Evolutionary conservation across 2,113 vertebrate species (phyloP), one percentile per base, ranked within the genome.

Genomic region (Eclectus roratus): DNA sequence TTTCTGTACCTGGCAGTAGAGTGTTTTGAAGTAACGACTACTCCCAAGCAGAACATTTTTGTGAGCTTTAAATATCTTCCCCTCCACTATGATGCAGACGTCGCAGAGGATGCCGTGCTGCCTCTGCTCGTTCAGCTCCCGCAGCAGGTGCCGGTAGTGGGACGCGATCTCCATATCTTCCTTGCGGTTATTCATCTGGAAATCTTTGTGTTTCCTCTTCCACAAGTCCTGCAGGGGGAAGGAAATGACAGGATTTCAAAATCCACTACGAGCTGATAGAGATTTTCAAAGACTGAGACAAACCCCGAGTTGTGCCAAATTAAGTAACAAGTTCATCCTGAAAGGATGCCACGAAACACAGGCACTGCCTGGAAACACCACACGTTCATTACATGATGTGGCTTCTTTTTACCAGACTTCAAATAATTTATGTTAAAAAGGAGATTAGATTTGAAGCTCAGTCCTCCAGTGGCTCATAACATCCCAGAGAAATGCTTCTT

Each of bases 151-250:
- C 76, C 99, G 98, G 97, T 99, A 99, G 98, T 99, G 99, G 98
- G 99, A 99, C 71, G 99, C 96, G 95, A 99, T 99, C 98, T 99
- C 99, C 99, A 99, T 99, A 93, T 99, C 99, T 98, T 99, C 99
- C 98, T 99, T 99, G 88, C 98, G 98, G 98, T 99, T 99, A 98
- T 99, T 99, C 99, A 99, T 99, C 71, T 98, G 99, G 98, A 97
- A 98, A 97, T 97, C 96, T 95, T 97, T 97, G 94, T 94, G 97
- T 78, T 71, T 97, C 98, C 98, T 97, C 98, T 98, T 97, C 98
- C 99, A 98, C 94, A 97, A 96, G 84, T 96, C 98, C 99, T 99
- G 98, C 0, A 27, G 3, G 37, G 89, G 77, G 88, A 86, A 65
- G 47, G 91, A 88, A 91, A 79, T 0, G 24, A 35, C 31, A 80